These are phyloP conservation scores for Phaedon cochleariae DNA, from an alignment of 2,888 invertebrate genomes.

Conservation along the genomic window DNA sequence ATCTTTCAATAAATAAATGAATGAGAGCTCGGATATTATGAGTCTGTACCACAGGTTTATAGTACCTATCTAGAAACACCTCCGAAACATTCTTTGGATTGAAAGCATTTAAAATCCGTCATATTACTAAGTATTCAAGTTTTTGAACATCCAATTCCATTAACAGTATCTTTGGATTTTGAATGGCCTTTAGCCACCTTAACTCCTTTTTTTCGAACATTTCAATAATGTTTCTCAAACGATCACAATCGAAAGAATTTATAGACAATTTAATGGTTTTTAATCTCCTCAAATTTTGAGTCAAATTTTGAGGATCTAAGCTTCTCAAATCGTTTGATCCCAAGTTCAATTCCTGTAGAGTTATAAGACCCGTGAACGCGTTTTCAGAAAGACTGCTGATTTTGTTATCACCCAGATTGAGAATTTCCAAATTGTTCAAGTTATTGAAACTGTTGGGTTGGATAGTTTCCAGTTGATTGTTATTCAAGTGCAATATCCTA, in stretches of 20 bases:
- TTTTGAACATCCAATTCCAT: constrained; percentile 31
- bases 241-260: constrained; percentile 29
- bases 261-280: constrained; percentile 29
- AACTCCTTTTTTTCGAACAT: constrained; percentile 26
- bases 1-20: too few species aligned
- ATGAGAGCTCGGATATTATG: too few species aligned
- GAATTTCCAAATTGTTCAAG: constrained; percentile 29
- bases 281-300: constrained; percentile 26
- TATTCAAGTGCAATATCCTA: constrained; percentile 25
- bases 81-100: too few species aligned
- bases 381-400: constrained; percentile 25
- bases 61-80: too few species aligned
- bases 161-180: constrained; percentile 23
- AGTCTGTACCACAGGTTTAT: too few species aligned
- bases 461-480: constrained; percentile 32
- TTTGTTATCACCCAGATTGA: constrained; percentile 33
- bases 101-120: too few species aligned
- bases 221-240: constrained; percentile 26
- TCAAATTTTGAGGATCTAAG: constrained; percentile 31
- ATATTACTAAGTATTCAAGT: too few species aligned
- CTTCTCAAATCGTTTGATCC: constrained; percentile 35
- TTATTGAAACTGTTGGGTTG: constrained; percentile 23
- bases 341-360: constrained; percentile 34
- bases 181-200: constrained; percentile 28
- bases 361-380: constrained; percentile 28